Evolutionary conservation across 2,113 vertebrate genomes (phyloP).

Genomic region (Dascyllus trimaculatus): DNA sequence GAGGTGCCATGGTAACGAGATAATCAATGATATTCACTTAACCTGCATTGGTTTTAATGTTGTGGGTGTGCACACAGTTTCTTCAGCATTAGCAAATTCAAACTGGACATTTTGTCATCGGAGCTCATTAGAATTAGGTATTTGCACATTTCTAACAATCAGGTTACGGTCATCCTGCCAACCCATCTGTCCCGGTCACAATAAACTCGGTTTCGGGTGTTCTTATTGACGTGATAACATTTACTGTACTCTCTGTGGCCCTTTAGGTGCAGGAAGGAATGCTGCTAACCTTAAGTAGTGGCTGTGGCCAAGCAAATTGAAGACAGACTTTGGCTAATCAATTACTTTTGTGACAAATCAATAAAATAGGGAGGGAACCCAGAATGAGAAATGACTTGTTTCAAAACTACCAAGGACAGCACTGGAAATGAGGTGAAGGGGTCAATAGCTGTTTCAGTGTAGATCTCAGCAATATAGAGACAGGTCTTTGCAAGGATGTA

Average conservation of each 20-base stretch:
- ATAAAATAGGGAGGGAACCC: constrained; percentile 49
- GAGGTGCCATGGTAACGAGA: too few species aligned
- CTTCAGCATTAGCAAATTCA: too few species aligned
- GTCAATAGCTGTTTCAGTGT: constrained; percentile 47
- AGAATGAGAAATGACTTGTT: constrained; percentile 53
- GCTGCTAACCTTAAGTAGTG: constrained; percentile 45
- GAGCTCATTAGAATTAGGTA: too few species aligned
- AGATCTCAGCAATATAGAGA: constrained; percentile 36
- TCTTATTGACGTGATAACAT: constrained; percentile 28
- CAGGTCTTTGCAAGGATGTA: not conserved
- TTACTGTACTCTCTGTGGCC: constrained; percentile 21
- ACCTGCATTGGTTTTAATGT: too few species aligned
- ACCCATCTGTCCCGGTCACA: not conserved
- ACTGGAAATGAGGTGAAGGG: constrained; percentile 55
- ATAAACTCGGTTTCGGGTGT: constrained; percentile 23
- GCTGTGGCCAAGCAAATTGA: constrained; percentile 48
- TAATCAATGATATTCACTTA: too few species aligned
- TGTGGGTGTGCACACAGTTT: too few species aligned
- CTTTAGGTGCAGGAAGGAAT: constrained; percentile 7
- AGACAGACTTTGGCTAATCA: constrained; percentile 49
- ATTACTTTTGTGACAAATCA: constrained; percentile 66
- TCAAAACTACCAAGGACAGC: constrained; percentile 45
- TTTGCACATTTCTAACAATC: not conserved
- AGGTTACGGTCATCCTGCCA: not conserved
- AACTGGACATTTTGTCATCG: too few species aligned